A percentile compares a stretch with the other conserved stretches of the same genome.
Conservation (phyloP, 2,797 vertebrate species). For the Coccyzus lansbergi region DNA sequence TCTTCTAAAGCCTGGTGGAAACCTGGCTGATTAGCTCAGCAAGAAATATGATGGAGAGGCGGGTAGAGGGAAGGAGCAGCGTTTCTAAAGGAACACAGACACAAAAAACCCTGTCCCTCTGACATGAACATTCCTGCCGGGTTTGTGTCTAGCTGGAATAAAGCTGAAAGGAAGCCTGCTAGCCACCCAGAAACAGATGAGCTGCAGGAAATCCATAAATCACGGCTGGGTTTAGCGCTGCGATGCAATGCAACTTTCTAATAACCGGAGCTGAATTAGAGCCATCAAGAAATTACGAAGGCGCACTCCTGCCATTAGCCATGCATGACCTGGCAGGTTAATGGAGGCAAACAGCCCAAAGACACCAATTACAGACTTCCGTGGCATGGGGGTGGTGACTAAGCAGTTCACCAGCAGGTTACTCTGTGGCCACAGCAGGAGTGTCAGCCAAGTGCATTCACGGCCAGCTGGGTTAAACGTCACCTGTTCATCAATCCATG, state of each 20-base stretch:
- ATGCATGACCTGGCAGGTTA: conserved; percentile 42
- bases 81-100: not conserved
- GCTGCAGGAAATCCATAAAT: conserved; percentile 24
- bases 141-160: not conserved
- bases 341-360: conserved; percentile 52
- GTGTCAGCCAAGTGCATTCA: conserved; percentile 9
- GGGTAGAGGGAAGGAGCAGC: not conserved
- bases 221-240: not conserved
- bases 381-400: conserved; percentile 49
- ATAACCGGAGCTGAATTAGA: conserved; percentile 51
- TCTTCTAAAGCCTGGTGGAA: not conserved
- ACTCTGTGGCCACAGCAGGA: conserved; percentile 31
- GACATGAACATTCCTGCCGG: not conserved
- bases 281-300: conserved; percentile 50
- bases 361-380: conserved; percentile 56
- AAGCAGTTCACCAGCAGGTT: conserved; percentile 44
- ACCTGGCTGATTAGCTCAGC: not conserved
- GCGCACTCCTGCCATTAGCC: conserved; percentile 62
- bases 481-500: not conserved
- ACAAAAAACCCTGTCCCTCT: not conserved
- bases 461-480: conserved; percentile 3
- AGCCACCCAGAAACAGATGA: not conserved
- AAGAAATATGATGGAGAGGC: not conserved
- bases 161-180: not conserved
- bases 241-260: conserved; percentile 63